Percentiles rank a stretch among this genome's conserved stretches.
These are phyloP conservation scores for Equus quagga DNA, from an alignment of 2,113 vertebrate genomes.

Conservation along the genomic window DNA sequence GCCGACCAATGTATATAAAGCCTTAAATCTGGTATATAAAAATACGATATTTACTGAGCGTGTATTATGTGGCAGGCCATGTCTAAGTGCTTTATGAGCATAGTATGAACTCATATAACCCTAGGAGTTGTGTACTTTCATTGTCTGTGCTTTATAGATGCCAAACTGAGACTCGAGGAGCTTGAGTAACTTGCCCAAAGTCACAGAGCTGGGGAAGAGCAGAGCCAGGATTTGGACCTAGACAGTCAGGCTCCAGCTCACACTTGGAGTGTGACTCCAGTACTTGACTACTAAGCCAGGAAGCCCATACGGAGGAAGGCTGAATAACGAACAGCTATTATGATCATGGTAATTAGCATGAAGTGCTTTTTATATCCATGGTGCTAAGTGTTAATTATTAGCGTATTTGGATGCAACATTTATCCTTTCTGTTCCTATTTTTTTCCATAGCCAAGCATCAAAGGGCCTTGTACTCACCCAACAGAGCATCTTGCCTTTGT, in stretches of 20 bases:
- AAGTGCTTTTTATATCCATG: slow-evolving; percentile 79
- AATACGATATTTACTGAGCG: slow-evolving; percentile 31
- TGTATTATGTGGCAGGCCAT: not conserved
- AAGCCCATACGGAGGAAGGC: slow-evolving; percentile 56
- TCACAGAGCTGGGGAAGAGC: slow-evolving; percentile 33
- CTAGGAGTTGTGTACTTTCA: not conserved
- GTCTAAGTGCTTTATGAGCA: slow-evolving; percentile 27
- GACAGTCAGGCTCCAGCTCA: not conserved
- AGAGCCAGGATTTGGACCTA: slow-evolving; percentile 36
- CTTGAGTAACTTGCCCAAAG: not conserved
- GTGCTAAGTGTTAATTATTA: slow-evolving; percentile 81
- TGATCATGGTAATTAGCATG: slow-evolving; percentile 72
- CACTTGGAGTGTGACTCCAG: too few species aligned
- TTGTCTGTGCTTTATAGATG: not conserved
- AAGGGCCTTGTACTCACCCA: slow-evolving; percentile 56
- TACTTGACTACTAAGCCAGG: slow-evolving; percentile 3
- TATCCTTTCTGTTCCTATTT: slow-evolving; percentile 75
- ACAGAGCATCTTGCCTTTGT: slow-evolving; percentile 70
- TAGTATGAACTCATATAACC: not conserved
- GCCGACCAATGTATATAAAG: not conserved
- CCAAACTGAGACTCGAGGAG: not conserved
- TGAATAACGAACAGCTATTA: slow-evolving; percentile 66
- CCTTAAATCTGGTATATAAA: not conserved
- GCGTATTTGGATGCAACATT: slow-evolving; percentile 72
- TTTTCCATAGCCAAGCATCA: slow-evolving; percentile 74